These are phyloP conservation scores for Saguinus midas DNA, from an alignment of 2,113 vertebrate species.

Conservation along the genomic window DNA sequence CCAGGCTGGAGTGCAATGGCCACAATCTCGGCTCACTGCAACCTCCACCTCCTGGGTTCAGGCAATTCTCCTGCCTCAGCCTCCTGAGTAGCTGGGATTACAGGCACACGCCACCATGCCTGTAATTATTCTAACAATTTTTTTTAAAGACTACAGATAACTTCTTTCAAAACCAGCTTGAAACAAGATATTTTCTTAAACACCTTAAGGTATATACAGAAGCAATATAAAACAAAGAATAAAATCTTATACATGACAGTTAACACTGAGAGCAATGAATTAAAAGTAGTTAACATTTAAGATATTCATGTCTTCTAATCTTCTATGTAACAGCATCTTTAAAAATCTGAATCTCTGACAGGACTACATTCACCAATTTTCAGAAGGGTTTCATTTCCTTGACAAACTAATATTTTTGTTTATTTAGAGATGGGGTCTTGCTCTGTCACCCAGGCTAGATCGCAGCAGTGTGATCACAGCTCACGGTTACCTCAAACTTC, in stretches of 20 bases:
- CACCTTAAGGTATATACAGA: background rate
- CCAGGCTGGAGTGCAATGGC: too few species aligned
- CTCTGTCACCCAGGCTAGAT: too few species aligned
- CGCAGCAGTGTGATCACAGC: too few species aligned
- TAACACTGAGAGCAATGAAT: background rate
- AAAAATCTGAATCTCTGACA: background rate
- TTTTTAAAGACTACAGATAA: background rate
- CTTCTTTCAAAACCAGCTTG: background rate
- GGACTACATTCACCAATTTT: constrained; percentile 5
- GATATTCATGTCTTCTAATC: background rate
- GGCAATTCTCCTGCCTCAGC: too few species aligned
- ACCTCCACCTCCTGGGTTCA: too few species aligned
- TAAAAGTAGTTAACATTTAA: constrained; percentile 1
- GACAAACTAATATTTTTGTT: background rate
- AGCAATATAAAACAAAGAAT: background rate
- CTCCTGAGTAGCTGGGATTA: too few species aligned
- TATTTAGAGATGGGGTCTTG: too few species aligned
- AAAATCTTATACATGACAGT: background rate
- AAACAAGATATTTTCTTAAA: background rate
- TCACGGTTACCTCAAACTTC: too few species aligned
- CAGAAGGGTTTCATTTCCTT: constrained; percentile 1
- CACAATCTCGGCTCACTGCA: too few species aligned
- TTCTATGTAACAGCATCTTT: background rate
- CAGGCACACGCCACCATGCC: too few species aligned
- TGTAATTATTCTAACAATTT: background rate